phyloP scores from a whole-genome alignment of 1,140 invertebrate genomes.

The Drosophila malerkotliana region DNA sequence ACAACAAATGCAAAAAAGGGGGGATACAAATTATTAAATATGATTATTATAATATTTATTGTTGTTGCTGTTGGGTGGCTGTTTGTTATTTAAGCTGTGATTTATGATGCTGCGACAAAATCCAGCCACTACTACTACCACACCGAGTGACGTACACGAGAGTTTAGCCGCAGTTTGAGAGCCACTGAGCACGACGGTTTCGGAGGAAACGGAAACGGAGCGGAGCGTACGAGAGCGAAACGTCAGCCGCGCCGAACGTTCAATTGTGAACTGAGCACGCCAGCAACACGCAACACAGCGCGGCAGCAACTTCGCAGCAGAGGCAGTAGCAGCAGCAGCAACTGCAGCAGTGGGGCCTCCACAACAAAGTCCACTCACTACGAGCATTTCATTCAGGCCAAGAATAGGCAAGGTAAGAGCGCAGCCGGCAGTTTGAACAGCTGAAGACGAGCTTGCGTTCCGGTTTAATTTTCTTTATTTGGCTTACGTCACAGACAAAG shows the following conservation, averaged over 20 bases:
- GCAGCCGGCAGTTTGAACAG: constrained; percentile 49
- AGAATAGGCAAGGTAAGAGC: constrained; percentile 40
- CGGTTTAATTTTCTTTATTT: constrained; percentile 31
- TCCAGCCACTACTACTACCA: constrained; percentile 2
- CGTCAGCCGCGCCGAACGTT: constrained; percentile 57
- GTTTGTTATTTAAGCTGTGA: constrained; percentile 66
- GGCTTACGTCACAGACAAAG: constrained; percentile 52
- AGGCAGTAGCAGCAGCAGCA: constrained; percentile 16
- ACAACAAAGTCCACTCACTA: constrained; percentile 32
- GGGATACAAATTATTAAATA: constrained; percentile 55
- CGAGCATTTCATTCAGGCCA: constrained; percentile 50
- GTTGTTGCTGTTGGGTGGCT: constrained; percentile 29
- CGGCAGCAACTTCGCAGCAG: constrained; percentile 16
- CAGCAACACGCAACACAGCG: constrained; percentile 9
- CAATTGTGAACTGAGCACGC: constrained; percentile 48
- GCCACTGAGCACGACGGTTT: constrained; percentile 9
- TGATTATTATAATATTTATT: constrained; percentile 51
- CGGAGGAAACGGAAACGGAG: not conserved
- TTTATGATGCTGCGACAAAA: constrained; percentile 78
- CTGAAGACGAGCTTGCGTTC: constrained; percentile 46
- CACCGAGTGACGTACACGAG: constrained; percentile 51
- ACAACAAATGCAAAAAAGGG: constrained; percentile 43
- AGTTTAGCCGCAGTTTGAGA: constrained; percentile 31
- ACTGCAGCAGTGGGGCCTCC: constrained; percentile 15
- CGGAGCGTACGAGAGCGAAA: constrained; percentile 19